Evolutionary conservation across 2,797 vertebrate genomes (phyloP).

Genomic region (Liparis tanakae): DNA sequence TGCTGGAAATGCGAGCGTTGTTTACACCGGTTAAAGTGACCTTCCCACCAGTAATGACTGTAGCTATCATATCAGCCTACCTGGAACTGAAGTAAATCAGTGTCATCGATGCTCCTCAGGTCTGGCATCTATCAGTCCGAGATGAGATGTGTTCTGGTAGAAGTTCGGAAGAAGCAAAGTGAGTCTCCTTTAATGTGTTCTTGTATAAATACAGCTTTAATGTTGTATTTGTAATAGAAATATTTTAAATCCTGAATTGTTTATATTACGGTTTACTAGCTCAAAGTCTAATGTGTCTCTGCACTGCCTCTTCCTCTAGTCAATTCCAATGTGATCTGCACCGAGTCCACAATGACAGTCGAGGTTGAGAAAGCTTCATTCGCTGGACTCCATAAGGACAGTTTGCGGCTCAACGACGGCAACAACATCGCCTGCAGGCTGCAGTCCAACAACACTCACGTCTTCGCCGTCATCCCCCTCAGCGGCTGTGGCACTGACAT

Average conservation of each 20-base stretch:
- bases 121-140: constrained; percentile 69
- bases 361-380: constrained; percentile 63
- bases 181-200: constrained; percentile 2
- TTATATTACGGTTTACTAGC: no score
- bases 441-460: constrained; percentile 73
- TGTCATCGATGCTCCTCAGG: constrained; percentile 43
- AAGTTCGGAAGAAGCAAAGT: constrained; percentile 32
- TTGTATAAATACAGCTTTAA: background rate
- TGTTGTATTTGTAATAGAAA: background rate
- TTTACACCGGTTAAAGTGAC: no score
- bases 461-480: constrained; percentile 70
- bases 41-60: background rate
- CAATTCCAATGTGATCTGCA: constrained; percentile 66
- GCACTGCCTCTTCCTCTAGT: constrained; percentile 33
- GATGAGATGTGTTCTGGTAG: constrained; percentile 75
- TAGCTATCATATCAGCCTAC: background rate
- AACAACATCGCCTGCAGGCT: constrained; percentile 66
- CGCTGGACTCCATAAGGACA: constrained; percentile 45
- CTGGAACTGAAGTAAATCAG: background rate
- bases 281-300: background rate
- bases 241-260: no score
- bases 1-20: no score
- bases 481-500: constrained; percentile 79
- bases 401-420: constrained; percentile 71
- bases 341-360: constrained; percentile 67